These are phyloP conservation scores for Eurytoma adleriae DNA, from an alignment of 2,888 invertebrate species.

Conservation along the genomic window DNA sequence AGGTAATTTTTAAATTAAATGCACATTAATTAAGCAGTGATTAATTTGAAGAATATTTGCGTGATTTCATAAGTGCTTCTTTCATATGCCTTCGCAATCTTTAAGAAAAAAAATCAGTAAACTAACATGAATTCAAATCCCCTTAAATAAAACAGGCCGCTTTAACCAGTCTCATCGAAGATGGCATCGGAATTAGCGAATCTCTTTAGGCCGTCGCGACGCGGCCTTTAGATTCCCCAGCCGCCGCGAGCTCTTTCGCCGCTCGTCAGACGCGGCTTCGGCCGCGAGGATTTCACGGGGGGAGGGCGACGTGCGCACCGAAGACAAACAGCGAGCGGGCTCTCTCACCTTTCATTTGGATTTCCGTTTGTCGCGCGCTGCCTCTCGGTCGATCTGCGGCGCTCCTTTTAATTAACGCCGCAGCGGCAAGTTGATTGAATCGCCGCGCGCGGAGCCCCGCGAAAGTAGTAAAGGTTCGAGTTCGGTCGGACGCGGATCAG, in stretches of 20 bases:
- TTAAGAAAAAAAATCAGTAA: no score
- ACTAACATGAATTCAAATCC: no score
- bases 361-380: conserved; percentile 66
- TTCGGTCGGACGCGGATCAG: conserved; percentile 25
- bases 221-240: not conserved
- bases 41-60: no score
- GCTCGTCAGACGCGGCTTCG: not conserved
- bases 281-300: not conserved
- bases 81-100: no score
- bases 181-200: no score
- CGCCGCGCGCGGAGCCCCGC: not conserved
- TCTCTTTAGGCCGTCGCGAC: no score
- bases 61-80: no score
- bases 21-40: no score
- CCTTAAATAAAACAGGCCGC: no score
- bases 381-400: conserved; percentile 36
- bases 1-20: no score
- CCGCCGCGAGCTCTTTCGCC: not conserved
- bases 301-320: not conserved
- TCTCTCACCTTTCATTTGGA: conserved; percentile 66
- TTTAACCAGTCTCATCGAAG: no score
- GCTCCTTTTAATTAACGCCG: conserved; percentile 48
- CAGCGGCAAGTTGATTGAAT: conserved; percentile 6
- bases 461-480: conserved; percentile 33
- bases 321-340: conserved; percentile 22